Percentiles rank a stretch among this genome's conserved stretches.
These are phyloP conservation scores for Danio choprae DNA, from an alignment of 2,797 vertebrate species.

Conservation along the genomic window DNA sequence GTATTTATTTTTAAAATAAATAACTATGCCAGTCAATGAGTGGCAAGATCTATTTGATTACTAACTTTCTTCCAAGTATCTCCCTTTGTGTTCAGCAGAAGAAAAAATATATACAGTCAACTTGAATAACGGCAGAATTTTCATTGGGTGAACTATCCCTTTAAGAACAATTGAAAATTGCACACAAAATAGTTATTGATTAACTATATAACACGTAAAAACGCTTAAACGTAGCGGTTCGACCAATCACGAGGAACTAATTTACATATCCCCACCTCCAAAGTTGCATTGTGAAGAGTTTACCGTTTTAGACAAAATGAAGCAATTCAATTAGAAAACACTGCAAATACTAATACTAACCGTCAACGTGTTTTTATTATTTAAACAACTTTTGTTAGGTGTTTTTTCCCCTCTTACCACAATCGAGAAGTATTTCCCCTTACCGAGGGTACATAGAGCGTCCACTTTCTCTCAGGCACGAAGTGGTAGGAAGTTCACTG, in stretches of 20 bases:
- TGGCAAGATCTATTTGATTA: too few species aligned
- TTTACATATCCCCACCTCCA: background rate
- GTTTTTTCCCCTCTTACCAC: background rate
- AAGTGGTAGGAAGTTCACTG: conserved; percentile 73
- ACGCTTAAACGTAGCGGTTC: background rate
- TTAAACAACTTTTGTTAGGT: background rate
- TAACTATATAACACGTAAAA: background rate
- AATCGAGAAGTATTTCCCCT: background rate
- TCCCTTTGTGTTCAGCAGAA: too few species aligned
- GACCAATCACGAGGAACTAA: conserved; percentile 9
- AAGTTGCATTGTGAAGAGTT: background rate
- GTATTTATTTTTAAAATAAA: too few species aligned
- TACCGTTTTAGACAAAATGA: background rate
- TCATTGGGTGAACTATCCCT: too few species aligned
- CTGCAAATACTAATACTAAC: too few species aligned
- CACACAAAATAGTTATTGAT: background rate
- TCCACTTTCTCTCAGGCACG: fast-evolving
- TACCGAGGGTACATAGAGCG: fast-evolving
- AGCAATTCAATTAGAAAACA: background rate
- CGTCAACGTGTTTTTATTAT: too few species aligned
- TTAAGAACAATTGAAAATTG: background rate
- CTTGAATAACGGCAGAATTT: too few species aligned
- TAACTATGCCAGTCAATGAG: too few species aligned
- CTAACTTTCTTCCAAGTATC: too few species aligned
- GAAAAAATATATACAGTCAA: too few species aligned